Percentiles rank a stretch among this genome's conserved stretches.
Conservation (phyloP, 2,113 vertebrate species). For the Pterocles gutturalis region DNA sequence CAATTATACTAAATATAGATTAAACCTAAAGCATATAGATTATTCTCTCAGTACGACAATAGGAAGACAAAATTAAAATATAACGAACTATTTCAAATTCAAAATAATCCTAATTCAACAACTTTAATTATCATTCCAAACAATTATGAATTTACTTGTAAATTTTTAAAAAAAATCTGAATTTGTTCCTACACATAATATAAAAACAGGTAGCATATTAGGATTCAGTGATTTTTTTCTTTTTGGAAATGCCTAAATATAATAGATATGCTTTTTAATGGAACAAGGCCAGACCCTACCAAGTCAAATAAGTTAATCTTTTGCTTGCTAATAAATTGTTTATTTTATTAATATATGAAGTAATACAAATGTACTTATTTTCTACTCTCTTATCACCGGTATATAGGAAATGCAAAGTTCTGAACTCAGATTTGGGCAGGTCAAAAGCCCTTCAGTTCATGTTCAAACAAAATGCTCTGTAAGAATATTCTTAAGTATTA, state of each 20-base stretch:
- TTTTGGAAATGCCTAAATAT: neutral
- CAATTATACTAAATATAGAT: neutral
- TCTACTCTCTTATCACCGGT: neutral
- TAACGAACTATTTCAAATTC: neutral
- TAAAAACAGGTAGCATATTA: constrained; percentile 32
- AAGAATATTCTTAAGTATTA: neutral
- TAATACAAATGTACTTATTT: neutral
- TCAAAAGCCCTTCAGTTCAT: neutral
- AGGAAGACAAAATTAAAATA: neutral
- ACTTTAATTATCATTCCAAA: neutral
- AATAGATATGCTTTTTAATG: neutral
- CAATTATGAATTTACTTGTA: neutral
- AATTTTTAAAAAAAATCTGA: neutral
- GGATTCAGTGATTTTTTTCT: neutral
- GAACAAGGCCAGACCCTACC: neutral
- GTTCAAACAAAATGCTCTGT: neutral
- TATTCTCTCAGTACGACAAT: neutral
- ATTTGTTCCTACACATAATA: neutral
- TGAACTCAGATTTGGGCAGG: neutral
- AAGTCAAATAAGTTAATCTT: neutral
- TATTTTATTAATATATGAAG: neutral
- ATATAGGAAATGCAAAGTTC: neutral
- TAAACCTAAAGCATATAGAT: neutral
- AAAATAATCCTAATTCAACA: neutral
- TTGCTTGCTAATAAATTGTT: neutral